These are phyloP conservation scores for Brachionus koreanus DNA, from an alignment of 1,140 invertebrate species.

Conservation along the genomic window DNA sequence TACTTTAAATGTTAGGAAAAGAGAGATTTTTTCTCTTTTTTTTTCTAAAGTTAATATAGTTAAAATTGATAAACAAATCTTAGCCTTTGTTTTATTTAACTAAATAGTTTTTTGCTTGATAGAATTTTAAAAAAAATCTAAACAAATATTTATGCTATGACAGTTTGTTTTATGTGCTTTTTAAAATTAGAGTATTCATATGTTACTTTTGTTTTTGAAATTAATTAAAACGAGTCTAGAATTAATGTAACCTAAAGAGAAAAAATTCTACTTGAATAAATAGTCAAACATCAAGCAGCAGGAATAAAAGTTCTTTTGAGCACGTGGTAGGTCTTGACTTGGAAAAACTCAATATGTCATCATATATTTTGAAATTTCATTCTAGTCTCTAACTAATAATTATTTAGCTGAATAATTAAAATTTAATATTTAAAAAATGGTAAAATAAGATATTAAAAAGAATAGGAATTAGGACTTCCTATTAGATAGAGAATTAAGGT, in stretches of 20 bases:
- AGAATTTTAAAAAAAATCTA: background rate
- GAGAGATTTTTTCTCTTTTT: background rate
- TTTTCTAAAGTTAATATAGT: background rate
- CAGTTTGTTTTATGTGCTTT: background rate
- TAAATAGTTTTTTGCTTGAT: background rate
- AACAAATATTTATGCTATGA: background rate
- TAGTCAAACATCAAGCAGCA: background rate
- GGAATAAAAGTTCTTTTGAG: background rate
- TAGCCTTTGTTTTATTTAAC: background rate
- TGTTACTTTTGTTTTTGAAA: background rate
- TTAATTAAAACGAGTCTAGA: background rate
- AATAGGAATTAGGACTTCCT: background rate
- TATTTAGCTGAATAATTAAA: background rate
- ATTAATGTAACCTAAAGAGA: background rate
- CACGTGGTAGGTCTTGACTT: background rate
- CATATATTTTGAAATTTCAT: background rate
- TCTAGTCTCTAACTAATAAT: background rate
- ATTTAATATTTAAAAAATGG: background rate
- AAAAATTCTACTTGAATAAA: background rate
- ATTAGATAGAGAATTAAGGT: background rate
- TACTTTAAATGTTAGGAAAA: background rate
- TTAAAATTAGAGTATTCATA: background rate
- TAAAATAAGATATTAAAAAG: background rate
- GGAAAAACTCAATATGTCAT: background rate
- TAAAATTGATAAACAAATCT: background rate